Conservation (phyloP, 2,888 invertebrate species). For the Eupithecia dodoneata region DNA sequence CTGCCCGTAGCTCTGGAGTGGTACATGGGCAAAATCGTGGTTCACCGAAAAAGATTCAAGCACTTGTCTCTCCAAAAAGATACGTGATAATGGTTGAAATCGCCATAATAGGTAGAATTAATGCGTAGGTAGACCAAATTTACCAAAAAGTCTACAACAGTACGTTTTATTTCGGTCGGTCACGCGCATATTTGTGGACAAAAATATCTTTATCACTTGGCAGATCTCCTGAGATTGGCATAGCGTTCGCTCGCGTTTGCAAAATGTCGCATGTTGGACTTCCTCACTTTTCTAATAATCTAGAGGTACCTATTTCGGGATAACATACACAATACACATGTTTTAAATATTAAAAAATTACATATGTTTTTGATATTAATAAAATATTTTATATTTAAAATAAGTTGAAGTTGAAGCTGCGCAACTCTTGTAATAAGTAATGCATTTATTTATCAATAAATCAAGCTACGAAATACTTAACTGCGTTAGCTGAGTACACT, state of each 20-base stretch:
- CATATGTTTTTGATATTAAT: too few species aligned
- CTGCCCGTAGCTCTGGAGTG: not conserved
- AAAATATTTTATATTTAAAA: not conserved
- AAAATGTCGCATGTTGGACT: slow-evolving; percentile 64
- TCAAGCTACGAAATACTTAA: not conserved
- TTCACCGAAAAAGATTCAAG: not conserved
- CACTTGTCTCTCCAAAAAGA: not conserved
- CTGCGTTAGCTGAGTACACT: too few species aligned
- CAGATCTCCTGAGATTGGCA: slow-evolving; percentile 63
- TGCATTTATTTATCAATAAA: not conserved
- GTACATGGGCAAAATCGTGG: not conserved
- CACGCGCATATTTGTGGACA: slow-evolving; percentile 77
- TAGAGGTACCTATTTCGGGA: not conserved
- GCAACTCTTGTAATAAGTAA: not conserved
- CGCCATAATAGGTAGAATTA: not conserved
- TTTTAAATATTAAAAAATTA: not conserved
- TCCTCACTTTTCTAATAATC: not conserved
- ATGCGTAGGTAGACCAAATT: not conserved
- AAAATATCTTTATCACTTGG: slow-evolving; percentile 79
- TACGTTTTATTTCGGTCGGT: slow-evolving; percentile 51
- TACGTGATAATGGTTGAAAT: not conserved
- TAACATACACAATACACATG: not conserved
- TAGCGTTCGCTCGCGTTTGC: slow-evolving; percentile 51
- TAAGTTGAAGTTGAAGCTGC: too few species aligned
- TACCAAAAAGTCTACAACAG: too few species aligned